Evolutionary conservation across 2,888 invertebrate species (phyloP).

Genomic region (Hirtodrosophila duncani): DNA sequence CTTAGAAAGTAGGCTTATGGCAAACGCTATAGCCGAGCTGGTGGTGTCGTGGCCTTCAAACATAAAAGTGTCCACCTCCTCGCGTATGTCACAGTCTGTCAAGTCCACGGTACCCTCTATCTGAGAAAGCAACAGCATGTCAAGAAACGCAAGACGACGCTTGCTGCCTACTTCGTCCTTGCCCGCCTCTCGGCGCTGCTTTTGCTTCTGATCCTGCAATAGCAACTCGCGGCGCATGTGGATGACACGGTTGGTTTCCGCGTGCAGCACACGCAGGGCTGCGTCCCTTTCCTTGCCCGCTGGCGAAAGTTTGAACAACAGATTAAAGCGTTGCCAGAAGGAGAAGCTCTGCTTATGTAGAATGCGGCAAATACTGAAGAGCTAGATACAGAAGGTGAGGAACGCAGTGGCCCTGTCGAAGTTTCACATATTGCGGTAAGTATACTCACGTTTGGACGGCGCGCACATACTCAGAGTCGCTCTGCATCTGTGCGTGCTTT

Average conservation of each 20-base stretch:
- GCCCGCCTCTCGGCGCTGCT: slow-evolving; percentile 13
- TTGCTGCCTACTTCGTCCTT: slow-evolving; percentile 61
- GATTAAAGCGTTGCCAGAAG: slow-evolving; percentile 71
- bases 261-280: too few relatives aligned
- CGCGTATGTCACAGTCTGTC: slow-evolving; percentile 81
- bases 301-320: slow-evolving; percentile 53
- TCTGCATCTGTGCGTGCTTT: slow-evolving; percentile 83
- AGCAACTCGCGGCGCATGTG: slow-evolving; percentile 70
- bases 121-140: slow-evolving; percentile 81
- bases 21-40: slow-evolving; percentile 74
- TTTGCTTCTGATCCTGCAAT: slow-evolving; percentile 17
- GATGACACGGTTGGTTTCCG: slow-evolving; percentile 80
- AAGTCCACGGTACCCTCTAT: slow-evolving; percentile 81
- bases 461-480: slow-evolving; percentile 83
- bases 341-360: slow-evolving; percentile 74
- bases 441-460: slow-evolving; percentile 83
- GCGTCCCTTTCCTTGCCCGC: slow-evolving; percentile 53
- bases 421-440: neutral
- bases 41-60: slow-evolving; percentile 81
- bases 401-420: neutral
- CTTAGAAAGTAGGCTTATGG: slow-evolving; percentile 70
- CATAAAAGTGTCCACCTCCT: slow-evolving; percentile 87
- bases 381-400: neutral
- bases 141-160: slow-evolving; percentile 80
- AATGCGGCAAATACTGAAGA: slow-evolving; percentile 69